Evolutionary conservation across 2,113 vertebrate genomes (phyloP), one percentile per base, ranked within the genome.

Genomic region (Calonectris borealis): DNA sequence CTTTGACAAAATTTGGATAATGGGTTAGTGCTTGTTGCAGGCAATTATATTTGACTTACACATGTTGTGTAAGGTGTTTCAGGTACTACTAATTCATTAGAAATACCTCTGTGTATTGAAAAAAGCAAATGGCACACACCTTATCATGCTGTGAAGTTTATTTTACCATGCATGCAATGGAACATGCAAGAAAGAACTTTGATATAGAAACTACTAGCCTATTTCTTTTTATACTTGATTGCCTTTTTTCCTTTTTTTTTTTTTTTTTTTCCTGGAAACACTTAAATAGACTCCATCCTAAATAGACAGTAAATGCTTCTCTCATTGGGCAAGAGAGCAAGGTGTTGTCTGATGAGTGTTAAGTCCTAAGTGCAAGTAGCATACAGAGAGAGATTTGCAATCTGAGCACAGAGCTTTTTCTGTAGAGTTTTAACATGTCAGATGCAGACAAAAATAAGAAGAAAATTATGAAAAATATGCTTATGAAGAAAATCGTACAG

Each of bases 1-100:
- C 81, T 93, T 75, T 95, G 76, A 93, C 69, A 97, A 91, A 94
- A 92, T 88, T 91, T 93, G 78, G 79, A 48, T 97, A 88, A 96
- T 95, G 38, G 40, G 60, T 96, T 92, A 90, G 48, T 91, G 77
- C 46, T 44, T 68, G 31, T 90, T 88, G 61, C 81, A 94, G 70
- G 81, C 79, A 86, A 85, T 96, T 96, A 93, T 85, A 65, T 90
- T 72, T 95, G 88, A 84, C 42, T 92, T 94, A 85, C 44, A 82
- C 16, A 9, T 44, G 49, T 58, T 89, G 44, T 85, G 8, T 46
- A 51, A 86, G 18, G 60, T 96, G 48, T 71, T 89, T 95, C 61
- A 88, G 70, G 91, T 93, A 71, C 88, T 97, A 89, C 7, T 29
- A 60, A 65, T 93, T 95, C 2, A 70, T 58, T 52, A 83, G 60